Evolutionary conservation across 2,888 invertebrate genomes (phyloP), one percentile per base, ranked within the genome.

Genomic region (Dione juno): DNA sequence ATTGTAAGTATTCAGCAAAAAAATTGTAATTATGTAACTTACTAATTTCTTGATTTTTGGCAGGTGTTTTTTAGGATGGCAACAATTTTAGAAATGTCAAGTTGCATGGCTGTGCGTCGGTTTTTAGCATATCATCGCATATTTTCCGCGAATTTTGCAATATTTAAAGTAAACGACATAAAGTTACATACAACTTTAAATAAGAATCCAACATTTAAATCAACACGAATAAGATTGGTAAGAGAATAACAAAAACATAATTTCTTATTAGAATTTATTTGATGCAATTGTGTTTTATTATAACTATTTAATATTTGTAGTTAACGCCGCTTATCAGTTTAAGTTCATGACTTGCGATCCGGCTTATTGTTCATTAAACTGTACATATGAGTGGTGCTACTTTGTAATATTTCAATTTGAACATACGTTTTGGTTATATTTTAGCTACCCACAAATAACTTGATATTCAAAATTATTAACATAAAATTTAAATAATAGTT

Each of bases 91-190:
- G 40, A 74, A 72, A 76, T 91, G 91, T 90, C 92, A 91, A 84
- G 82, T 85, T 85, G 79, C 78, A 84, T 88, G 84, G 86, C 83
- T 83, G 85, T 89, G 87, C 89, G 88, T 88, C 87, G 86, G 80
- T 84, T 91, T 92, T 91, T 90, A 86, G 90, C 91, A 74, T 87
- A 89, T 92, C 92, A 92, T 87, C 85, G 85, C 85, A 84, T 86
- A 83, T 84, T 86, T 89, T 86, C 80, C 78, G 77, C 81, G 79
- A 90, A 87, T 84, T 83, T 81, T 77, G 79, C 81, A 78, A 76
- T 83, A 84, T 81, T 85, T 87, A 85, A 83, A 69, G 73, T 75
- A 65, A 84, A 81, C 77, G 78, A 79, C 75, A 80, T 74, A 54
- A 80, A 79, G 70, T 75, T 80, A 67, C 74, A 77, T 69, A 69